Evolutionary conservation across 2,797 vertebrate species (phyloP).

Genomic region (Psittacula echo): DNA sequence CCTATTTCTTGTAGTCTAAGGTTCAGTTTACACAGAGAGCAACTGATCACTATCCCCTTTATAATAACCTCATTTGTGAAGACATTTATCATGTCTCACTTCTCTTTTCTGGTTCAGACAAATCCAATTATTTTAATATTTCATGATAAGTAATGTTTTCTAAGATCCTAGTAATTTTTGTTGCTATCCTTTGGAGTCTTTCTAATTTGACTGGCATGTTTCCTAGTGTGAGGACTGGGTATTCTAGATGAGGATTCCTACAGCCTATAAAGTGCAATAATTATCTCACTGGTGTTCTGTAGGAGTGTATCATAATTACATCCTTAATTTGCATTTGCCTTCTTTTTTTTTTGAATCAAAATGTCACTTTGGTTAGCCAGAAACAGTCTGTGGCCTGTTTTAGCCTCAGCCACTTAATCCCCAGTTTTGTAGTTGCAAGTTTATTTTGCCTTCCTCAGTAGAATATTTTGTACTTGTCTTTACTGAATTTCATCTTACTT

Average conservation of each 20-base stretch:
- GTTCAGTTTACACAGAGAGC: neutral
- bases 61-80: neutral
- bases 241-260: neutral
- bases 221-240: neutral
- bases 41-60: neutral
- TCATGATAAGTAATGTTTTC: neutral
- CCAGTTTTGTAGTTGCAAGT: neutral
- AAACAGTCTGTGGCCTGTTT: neutral
- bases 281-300: neutral
- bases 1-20: neutral
- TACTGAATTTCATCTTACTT: neutral
- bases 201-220: neutral
- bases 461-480: neutral
- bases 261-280: neutral
- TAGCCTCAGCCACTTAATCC: neutral
- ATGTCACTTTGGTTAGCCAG: neutral
- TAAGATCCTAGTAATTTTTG: neutral
- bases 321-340: neutral
- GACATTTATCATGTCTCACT: neutral
- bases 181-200: neutral
- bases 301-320: neutral
- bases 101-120: neutral
- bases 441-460: neutral
- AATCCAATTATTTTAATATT: slow-evolving; percentile 23
- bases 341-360: neutral